Evolutionary conservation across 2,797 vertebrate genomes (phyloP).

Genomic region (Arnoldichthys spilopterus): DNA sequence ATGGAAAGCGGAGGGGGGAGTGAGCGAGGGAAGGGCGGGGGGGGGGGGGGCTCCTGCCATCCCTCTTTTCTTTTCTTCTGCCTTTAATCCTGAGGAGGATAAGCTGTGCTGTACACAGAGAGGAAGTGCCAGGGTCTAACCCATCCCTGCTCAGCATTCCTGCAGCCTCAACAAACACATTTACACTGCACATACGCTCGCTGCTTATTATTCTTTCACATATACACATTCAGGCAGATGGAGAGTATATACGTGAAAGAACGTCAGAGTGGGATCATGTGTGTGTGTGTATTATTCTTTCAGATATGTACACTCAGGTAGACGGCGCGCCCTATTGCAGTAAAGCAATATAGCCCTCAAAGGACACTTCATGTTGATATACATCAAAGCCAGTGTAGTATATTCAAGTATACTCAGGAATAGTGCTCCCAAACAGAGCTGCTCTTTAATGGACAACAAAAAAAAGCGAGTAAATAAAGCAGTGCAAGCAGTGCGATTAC

Average conservation of each 20-base stretch:
- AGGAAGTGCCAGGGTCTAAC: constrained; percentile 79
- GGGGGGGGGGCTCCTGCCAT: constrained; percentile 67
- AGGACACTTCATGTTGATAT: neutral
- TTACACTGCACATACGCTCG: constrained; percentile 1
- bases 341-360: neutral
- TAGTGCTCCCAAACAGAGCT: neutral
- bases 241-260: too few species aligned
- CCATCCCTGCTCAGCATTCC: constrained; percentile 73
- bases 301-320: neutral
- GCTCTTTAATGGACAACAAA: neutral
- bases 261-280: too few species aligned
- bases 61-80: constrained; percentile 76
- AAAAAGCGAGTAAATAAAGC: constrained; percentile 13
- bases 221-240: too few species aligned
- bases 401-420: neutral
- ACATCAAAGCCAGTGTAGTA: neutral
- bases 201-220: too few species aligned
- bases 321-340: neutral
- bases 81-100: constrained; percentile 80
- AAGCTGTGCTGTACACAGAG: constrained; percentile 80
- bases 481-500: neutral
- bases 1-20: constrained; percentile 48
- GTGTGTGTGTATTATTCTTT: neutral
- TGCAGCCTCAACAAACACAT: constrained; percentile 53
- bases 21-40: constrained; percentile 53